These are phyloP conservation scores for Myzus persicae DNA, from an alignment of 1,140 invertebrate genomes.

Conservation along the genomic window DNA sequence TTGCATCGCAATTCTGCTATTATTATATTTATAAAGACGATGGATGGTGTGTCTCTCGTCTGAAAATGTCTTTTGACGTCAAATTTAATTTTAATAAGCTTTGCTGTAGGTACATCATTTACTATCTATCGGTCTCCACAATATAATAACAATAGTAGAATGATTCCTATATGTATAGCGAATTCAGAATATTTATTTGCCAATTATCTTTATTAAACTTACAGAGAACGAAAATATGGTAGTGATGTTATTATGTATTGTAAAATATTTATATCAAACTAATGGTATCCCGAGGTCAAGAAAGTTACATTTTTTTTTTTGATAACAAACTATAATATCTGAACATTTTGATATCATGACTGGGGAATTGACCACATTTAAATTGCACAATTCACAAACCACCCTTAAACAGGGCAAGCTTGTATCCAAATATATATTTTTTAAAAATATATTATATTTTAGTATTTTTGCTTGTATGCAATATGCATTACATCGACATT, in stretches of 20 bases:
- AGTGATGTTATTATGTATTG: background rate
- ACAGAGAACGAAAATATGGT: background rate
- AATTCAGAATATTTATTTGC: background rate
- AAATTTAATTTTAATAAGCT: constrained; percentile 21
- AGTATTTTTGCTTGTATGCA: background rate
- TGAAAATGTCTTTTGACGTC: background rate
- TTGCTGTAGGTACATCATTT: background rate
- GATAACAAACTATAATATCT: background rate
- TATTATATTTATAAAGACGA: background rate
- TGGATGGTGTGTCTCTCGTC: background rate
- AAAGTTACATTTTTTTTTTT: background rate
- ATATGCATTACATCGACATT: background rate
- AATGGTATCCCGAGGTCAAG: background rate
- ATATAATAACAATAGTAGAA: background rate
- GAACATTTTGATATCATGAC: background rate
- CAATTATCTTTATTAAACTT: background rate
- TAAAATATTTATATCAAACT: background rate
- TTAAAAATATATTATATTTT: background rate
- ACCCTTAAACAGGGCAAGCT: background rate
- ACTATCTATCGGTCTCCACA: background rate
- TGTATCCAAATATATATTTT: background rate
- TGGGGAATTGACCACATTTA: background rate
- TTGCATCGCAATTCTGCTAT: background rate
- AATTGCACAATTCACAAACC: background rate
- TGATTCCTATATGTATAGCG: background rate